These are phyloP conservation scores for Propithecus deckenii DNA, from an alignment of 2,797 vertebrate species.

Conservation along the genomic window DNA sequence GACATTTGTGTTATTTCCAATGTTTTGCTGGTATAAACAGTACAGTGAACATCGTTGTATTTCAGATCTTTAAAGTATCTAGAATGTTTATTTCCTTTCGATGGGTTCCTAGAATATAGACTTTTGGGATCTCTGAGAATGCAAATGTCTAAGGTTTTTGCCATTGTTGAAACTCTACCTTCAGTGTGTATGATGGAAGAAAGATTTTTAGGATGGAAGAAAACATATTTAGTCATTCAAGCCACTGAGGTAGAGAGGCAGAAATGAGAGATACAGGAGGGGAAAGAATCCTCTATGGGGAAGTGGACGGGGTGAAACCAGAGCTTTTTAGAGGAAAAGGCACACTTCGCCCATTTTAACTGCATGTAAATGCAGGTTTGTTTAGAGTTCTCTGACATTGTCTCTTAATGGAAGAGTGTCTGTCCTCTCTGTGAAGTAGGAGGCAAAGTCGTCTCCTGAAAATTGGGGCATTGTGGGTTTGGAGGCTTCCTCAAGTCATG, in stretches of 20 bases:
- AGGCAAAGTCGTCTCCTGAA: not conserved
- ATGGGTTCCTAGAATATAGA: not conserved
- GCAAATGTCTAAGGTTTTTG: not conserved
- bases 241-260: not conserved
- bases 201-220: not conserved
- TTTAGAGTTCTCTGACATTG: not conserved
- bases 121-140: not conserved
- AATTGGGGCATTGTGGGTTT: not conserved
- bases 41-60: not conserved
- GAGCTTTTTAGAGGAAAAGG: not conserved
- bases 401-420: not conserved
- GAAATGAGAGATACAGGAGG: not conserved
- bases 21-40: no score
- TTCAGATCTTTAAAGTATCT: not conserved
- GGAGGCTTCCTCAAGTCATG: not conserved
- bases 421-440: not conserved
- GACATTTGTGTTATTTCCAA: not conserved
- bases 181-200: not conserved
- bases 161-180: not conserved
- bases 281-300: not conserved
- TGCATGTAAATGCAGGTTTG: not conserved
- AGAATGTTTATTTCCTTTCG: not conserved
- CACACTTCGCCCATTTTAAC: not conserved
- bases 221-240: not conserved
- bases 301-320: not conserved